phyloP scores from a whole-genome alignment of 2,113 vertebrate species.

The Lepus americanus region DNA sequence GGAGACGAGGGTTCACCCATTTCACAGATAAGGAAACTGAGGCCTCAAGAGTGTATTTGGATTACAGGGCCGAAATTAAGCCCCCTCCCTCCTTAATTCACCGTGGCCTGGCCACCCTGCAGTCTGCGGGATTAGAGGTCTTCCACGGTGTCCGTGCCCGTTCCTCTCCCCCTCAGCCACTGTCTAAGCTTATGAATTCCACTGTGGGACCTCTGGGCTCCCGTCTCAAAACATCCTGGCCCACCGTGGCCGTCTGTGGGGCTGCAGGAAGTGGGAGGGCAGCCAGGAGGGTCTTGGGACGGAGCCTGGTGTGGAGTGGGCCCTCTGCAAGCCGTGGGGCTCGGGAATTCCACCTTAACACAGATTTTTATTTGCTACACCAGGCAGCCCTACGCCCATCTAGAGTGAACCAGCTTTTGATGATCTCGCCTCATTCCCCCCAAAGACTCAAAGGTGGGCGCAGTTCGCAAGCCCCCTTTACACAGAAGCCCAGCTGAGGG shows the following conservation, averaged over 20 bases:
- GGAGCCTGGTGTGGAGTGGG: not conserved
- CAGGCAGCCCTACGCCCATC: not conserved
- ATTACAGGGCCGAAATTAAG: not conserved
- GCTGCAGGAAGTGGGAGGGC: too few relatives aligned
- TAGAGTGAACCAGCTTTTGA: not conserved
- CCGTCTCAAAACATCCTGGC: not conserved
- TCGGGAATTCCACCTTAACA: not conserved
- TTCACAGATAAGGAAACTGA: conserved; percentile 35
- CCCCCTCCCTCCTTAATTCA: not conserved
- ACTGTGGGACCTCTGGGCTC: not conserved
- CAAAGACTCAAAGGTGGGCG: not conserved
- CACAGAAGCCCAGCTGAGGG: not conserved
- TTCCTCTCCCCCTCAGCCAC: not conserved
- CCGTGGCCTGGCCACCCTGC: not conserved
- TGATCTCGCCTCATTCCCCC: not conserved
- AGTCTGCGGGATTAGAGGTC: not conserved
- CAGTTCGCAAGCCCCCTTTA: not conserved
- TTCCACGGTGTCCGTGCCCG: not conserved
- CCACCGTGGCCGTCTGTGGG: too few relatives aligned
- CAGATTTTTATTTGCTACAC: conserved; percentile 8
- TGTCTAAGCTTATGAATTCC: not conserved
- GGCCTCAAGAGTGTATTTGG: not conserved
- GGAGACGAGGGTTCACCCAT: not conserved
- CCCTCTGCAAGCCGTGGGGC: not conserved
- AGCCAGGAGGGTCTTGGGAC: not conserved